These are phyloP conservation scores for Dromaius novaehollandiae DNA, from an alignment of 2,113 vertebrate species.

Conservation along the genomic window DNA sequence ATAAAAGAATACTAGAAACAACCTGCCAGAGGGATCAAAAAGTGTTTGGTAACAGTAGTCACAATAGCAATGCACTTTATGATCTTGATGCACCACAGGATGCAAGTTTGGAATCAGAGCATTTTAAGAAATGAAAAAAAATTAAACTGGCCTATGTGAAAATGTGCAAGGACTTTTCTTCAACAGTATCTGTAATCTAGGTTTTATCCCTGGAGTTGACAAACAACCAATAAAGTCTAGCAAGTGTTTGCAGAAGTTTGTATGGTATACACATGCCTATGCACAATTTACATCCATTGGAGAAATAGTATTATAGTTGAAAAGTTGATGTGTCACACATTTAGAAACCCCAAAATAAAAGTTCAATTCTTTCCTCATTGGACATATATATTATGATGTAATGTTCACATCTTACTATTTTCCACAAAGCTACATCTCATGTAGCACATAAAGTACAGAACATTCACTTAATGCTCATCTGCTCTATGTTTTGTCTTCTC, in stretches of 20 bases:
- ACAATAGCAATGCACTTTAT: conserved; percentile 37
- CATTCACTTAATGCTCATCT: neutral
- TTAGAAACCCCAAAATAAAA: neutral
- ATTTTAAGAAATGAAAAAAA: neutral
- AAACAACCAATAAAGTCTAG: neutral
- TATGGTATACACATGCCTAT: neutral
- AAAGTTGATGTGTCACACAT: neutral
- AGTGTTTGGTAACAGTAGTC: conserved; percentile 40
- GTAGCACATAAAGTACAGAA: neutral
- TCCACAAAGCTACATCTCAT: neutral
- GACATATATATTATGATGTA: neutral
- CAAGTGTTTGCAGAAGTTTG: neutral
- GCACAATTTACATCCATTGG: neutral
- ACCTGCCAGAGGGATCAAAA: conserved; percentile 53
- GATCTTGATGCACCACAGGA: conserved; percentile 23
- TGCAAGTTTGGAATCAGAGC: neutral
- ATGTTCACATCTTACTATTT: neutral
- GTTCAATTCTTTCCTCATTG: neutral
- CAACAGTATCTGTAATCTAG: neutral
- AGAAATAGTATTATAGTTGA: neutral
- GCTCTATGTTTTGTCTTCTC: neutral
- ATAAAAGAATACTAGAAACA: conserved; percentile 41
- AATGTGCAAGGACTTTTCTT: neutral
- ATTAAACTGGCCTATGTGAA: neutral
- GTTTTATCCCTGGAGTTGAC: neutral